phyloP scores from a whole-genome alignment of 2,113 vertebrate genomes.

The Phodopus roborovskii region DNA sequence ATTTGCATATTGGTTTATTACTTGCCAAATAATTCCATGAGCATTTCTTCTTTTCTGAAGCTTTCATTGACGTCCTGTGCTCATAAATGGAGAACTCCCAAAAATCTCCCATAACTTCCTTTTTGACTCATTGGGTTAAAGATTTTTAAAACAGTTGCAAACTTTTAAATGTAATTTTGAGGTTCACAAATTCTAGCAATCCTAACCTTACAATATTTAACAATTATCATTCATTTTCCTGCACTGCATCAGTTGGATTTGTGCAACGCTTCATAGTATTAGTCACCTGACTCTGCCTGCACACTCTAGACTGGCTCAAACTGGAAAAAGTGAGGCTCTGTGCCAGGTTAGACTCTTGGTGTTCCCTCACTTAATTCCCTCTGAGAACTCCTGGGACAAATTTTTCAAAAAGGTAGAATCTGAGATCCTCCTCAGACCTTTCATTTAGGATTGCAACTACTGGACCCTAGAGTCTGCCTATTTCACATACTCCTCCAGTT shows the following conservation, averaged over 20 bases:
- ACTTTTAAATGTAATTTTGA: conserved; percentile 28
- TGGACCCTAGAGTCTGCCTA: background rate
- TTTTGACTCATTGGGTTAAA: background rate
- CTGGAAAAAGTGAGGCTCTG: background rate
- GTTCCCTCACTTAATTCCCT: background rate
- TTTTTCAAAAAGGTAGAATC: conserved; percentile 4
- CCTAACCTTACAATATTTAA: conserved; percentile 21
- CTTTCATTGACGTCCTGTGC: background rate
- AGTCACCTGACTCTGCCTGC: conserved; percentile 1
- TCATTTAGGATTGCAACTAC: background rate
- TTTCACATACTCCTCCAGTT: background rate
- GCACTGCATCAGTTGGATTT: background rate
- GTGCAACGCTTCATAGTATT: background rate
- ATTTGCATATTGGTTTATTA: conserved; percentile 34
- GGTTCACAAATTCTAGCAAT: conserved; percentile 33
- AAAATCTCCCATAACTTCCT: background rate
- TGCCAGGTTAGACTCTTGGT: background rate
- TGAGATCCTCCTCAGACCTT: background rate
- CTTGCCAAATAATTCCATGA: conserved; percentile 7
- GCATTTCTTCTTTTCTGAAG: conserved; percentile 29
- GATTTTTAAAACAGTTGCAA: conserved; percentile 45
- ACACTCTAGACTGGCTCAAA: background rate
- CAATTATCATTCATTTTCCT: conserved; percentile 40
- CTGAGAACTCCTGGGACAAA: background rate
- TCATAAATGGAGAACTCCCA: conserved; percentile 39